Percentiles rank a stretch among this genome's conserved stretches.
phyloP scores from a whole-genome alignment of 2,797 vertebrate species.

The Lophotriccus pileatus region DNA sequence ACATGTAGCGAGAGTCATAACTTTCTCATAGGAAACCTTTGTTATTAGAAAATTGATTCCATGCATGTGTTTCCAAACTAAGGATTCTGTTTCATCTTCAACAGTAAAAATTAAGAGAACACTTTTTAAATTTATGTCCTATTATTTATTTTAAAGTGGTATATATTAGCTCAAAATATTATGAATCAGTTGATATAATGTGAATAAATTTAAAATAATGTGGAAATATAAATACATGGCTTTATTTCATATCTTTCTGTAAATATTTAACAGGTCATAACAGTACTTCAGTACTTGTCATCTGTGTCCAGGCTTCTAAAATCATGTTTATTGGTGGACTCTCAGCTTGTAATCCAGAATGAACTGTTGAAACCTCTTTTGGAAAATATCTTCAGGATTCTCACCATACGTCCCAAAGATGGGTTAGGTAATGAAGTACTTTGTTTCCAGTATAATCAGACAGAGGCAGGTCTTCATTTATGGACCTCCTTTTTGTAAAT shows the following conservation, averaged over 20 bases:
- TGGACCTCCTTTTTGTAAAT: not conserved
- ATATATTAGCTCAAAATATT: not conserved
- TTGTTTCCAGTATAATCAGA: not conserved
- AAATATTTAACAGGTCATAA: slow-evolving; percentile 75
- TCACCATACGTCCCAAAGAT: slow-evolving; percentile 76
- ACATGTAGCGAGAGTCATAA: not conserved
- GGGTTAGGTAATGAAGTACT: slow-evolving; percentile 76
- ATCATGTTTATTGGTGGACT: slow-evolving; percentile 77
- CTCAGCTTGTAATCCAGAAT: slow-evolving; percentile 77
- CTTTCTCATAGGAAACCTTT: not conserved
- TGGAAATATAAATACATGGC: not conserved
- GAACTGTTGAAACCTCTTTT: slow-evolving; percentile 82
- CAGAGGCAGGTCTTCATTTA: not conserved
- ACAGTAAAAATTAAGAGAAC: not conserved
- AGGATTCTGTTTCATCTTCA: not conserved
- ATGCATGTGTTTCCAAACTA: not conserved
- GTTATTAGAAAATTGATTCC: not conserved
- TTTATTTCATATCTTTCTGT: not conserved
- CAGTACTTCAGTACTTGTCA: slow-evolving; percentile 83
- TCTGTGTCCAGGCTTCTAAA: slow-evolving; percentile 84
- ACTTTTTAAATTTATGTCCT: not conserved
- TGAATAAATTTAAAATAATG: not conserved
- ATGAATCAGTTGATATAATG: not conserved
- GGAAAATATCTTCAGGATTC: slow-evolving; percentile 72
- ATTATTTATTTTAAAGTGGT: not conserved